Evolutionary conservation across 2,113 vertebrate genomes (phyloP), one percentile per base, ranked within the genome.

Genomic region (Empidonax alnorum): DNA sequence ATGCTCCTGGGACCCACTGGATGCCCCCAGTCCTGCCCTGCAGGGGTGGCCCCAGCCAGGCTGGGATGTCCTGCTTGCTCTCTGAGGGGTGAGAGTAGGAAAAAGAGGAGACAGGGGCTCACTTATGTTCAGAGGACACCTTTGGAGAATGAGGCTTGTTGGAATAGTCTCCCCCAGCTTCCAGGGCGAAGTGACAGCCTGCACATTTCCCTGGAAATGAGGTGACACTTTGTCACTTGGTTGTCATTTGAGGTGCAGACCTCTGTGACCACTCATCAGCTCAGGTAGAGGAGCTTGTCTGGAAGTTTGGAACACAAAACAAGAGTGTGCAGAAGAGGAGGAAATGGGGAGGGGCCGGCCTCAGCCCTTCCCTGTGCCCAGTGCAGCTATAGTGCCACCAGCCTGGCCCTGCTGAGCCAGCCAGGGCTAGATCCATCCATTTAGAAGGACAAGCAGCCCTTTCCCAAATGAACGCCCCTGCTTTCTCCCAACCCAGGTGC

Each of bases 381-480:
- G 6, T 18, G 21, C 10, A 65, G 13, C 42, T 3, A 3, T 27
- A 0, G 61, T 44, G 41, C 49, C 53, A 63, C 39, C 58, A 69
- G 28, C 20, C 31, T 58, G 67, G 42, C 22, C 28, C 28, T 11
- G 12, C 46, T 53, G 24, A 19, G 41, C 30, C 25, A 47, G 21
- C 9, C 41, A 56, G 35, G 25, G 63, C 78, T 69, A 28, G 27
- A 46, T 25, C 55, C 41, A 41, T 14, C 44, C 28, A 8, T 44
- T 49, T 5, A 33, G 19, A 44, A 39, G n/a, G 4, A 35, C 42
- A 46, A 49, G 12, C 19, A 52, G 7, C 42, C 4, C 12, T 25
- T 37, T 27, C 24, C 44, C 59, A 28, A 8, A 13, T 0, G 0
- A 19, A 39, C 10, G 20, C 18, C 21, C 2, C 19, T 10, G 16